These are phyloP conservation scores for Xylocampa areola DNA, from an alignment of 2,888 invertebrate genomes.

Conservation along the genomic window DNA sequence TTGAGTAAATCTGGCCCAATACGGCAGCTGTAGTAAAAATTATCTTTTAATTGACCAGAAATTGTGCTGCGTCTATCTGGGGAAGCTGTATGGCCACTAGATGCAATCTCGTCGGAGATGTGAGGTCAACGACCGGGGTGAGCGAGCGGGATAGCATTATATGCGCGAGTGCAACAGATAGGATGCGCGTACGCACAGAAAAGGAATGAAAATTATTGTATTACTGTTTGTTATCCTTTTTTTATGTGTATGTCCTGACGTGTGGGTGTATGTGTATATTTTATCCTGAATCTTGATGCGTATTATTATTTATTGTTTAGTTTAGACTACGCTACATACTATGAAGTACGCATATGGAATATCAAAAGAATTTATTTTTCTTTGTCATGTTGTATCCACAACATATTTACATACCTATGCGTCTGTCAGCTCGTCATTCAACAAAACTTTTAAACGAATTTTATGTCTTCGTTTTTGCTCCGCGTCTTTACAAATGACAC, in stretches of 20 bases:
- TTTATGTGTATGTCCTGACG: conserved; percentile 68
- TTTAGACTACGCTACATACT: conserved; percentile 63
- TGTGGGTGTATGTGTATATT: conserved; percentile 71
- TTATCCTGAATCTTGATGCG: conserved; percentile 74
- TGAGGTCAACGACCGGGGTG: conserved; percentile 83
- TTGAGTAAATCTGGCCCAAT: conserved; percentile 39
- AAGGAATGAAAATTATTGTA: conserved; percentile 87
- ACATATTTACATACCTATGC: conserved; percentile 47
- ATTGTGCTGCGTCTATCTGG: conserved; percentile 82
- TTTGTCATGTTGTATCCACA: conserved; percentile 56
- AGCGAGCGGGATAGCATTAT: conserved; percentile 74
- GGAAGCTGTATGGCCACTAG: conserved; percentile 87
- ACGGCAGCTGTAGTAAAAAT: conserved; percentile 64
- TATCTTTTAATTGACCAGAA: conserved; percentile 85
- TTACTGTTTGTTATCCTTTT: conserved; percentile 84
- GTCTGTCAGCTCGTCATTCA: conserved; percentile 57
- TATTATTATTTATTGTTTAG: conserved; percentile 79
- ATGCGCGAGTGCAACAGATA: conserved; percentile 75
- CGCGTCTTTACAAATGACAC: conserved; percentile 65
- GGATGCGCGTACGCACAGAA: conserved; percentile 88
- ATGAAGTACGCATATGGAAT: conserved; percentile 69
- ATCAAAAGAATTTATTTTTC: conserved; percentile 66
- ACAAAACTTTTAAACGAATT: conserved; percentile 64
- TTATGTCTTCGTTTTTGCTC: conserved; percentile 64
- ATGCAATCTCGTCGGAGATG: conserved; percentile 89